phyloP scores from a whole-genome alignment of 2,113 vertebrate species.

The Bubo blakistoni region DNA sequence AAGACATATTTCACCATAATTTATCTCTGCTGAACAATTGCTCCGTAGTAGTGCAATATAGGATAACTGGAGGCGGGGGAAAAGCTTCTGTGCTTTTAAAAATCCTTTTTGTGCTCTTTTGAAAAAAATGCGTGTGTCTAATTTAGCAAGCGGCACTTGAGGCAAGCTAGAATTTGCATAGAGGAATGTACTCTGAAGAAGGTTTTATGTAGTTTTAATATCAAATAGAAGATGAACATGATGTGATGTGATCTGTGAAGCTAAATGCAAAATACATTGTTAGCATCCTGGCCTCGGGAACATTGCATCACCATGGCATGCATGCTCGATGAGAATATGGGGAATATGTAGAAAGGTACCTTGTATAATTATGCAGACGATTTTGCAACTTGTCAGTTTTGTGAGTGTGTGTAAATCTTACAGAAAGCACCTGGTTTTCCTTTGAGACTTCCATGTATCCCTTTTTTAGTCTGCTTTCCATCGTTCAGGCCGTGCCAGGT shows the following conservation, averaged over 20 bases:
- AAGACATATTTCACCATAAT: neutral
- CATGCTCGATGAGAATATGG: neutral
- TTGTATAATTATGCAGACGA: neutral
- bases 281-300: neutral
- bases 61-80: neutral
- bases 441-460: neutral
- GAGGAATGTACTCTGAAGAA: neutral
- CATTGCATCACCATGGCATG: neutral
- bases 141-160: neutral
- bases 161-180: neutral
- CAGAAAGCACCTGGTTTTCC: neutral
- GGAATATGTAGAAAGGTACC: neutral
- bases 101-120: neutral
- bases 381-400: neutral
- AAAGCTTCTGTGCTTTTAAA: neutral
- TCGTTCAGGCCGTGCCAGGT: neutral
- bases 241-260: neutral
- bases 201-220: neutral
- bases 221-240: neutral
- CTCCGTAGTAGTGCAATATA: neutral
- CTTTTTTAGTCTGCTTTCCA: neutral
- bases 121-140: neutral
- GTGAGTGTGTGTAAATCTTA: neutral
- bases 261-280: neutral
- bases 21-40: neutral